Percentiles rank a stretch among this genome's conserved stretches.
phyloP scores from a whole-genome alignment of 2,113 vertebrate genomes.

The Pantherophis guttatus region DNA sequence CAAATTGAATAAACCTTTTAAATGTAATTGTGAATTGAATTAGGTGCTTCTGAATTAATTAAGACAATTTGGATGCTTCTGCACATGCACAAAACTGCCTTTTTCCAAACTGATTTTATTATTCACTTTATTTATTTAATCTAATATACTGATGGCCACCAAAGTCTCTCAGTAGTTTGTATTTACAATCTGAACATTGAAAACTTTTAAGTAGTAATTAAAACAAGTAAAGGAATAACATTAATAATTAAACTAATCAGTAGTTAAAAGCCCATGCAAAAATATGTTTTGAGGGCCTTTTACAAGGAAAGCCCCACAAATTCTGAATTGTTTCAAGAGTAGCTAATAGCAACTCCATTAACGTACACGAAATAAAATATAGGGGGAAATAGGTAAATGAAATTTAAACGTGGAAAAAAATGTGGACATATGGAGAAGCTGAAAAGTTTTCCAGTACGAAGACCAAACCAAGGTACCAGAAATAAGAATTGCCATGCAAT shows the following conservation, averaged over 20 bases:
- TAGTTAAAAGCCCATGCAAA: background rate
- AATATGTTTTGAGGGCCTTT: background rate
- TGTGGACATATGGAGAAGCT: background rate
- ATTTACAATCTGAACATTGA: background rate
- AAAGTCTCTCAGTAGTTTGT: background rate
- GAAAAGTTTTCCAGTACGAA: background rate
- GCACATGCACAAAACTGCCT: background rate
- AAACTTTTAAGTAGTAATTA: background rate
- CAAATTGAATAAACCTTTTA: background rate
- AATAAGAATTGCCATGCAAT: background rate
- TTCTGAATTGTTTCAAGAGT: background rate
- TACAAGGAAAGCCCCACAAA: background rate
- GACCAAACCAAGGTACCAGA: background rate
- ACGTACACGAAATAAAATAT: background rate
- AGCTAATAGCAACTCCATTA: background rate
- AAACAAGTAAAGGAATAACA: background rate
- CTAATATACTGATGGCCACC: background rate
- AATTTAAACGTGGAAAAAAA: background rate
- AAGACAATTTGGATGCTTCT: background rate
- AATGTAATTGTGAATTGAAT: background rate
- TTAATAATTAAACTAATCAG: background rate
- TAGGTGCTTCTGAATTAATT: background rate
- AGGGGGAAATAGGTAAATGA: background rate
- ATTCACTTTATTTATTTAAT: background rate
- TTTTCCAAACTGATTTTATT: background rate